Conservation (phyloP, 2,888 invertebrate genomes). For the Pantelozetes paolii region DNA sequence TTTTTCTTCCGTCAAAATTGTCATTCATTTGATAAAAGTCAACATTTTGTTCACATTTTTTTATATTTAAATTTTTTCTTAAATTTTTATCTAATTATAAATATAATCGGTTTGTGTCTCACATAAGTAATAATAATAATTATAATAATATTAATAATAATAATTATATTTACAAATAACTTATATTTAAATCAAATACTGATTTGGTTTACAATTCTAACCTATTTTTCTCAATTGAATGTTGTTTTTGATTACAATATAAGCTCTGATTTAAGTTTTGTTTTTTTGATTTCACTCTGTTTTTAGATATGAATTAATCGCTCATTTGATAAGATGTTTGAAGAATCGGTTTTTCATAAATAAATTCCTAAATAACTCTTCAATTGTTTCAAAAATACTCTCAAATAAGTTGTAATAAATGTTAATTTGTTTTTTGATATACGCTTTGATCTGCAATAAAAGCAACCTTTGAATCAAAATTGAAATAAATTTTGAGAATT, state of each 20-base stretch:
- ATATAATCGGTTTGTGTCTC: too few species aligned
- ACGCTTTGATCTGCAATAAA: background rate
- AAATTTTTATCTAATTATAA: too few species aligned
- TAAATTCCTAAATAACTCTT: background rate
- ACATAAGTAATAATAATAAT: too few species aligned
- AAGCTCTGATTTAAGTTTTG: constrained; percentile 4
- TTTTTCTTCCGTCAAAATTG: background rate
- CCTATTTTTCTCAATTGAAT: background rate
- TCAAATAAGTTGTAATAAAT: background rate
- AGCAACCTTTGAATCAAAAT: background rate
- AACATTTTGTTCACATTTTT: too few species aligned
- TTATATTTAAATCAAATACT: constrained; percentile 4
- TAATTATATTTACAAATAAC: background rate
- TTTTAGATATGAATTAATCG: background rate
- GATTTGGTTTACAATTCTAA: background rate
- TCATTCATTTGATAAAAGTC: background rate
- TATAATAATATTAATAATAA: background rate
- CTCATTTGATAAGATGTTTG: background rate
- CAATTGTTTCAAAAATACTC: background rate
- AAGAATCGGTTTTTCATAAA: background rate
- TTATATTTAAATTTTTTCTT: too few species aligned
- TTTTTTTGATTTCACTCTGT: background rate
- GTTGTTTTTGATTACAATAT: constrained; percentile 1
- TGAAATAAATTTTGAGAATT: background rate
- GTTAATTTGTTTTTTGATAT: too few species aligned